Conservation (phyloP, 1,140 invertebrate species). For the Gryllus bimaculatus region DNA sequence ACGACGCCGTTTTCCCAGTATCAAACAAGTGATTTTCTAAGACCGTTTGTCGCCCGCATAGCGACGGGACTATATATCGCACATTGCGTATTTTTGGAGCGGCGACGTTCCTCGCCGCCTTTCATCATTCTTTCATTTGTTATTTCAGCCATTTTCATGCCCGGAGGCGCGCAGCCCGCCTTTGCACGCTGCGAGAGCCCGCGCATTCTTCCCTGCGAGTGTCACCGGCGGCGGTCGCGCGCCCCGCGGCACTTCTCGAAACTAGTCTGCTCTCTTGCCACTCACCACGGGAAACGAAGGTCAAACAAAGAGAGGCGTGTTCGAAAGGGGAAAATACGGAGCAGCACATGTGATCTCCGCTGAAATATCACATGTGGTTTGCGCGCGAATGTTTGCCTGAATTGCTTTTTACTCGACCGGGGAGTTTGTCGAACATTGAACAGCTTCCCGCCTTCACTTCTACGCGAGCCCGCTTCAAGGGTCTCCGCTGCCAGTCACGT, state of each 20-base stretch:
- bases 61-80: too few relatives aligned
- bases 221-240: too few relatives aligned
- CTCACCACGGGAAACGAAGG: background rate
- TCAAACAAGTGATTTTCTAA: too few relatives aligned
- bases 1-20: too few relatives aligned
- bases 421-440: background rate
- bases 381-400: background rate
- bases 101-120: too few relatives aligned
- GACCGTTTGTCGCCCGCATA: too few relatives aligned
- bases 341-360: background rate
- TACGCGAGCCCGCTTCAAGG: background rate
- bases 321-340: background rate
- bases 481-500: background rate
- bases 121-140: too few relatives aligned
- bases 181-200: too few relatives aligned
- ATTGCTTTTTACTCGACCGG: background rate
- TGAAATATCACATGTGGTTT: slow-evolving; percentile 5
- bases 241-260: background rate
- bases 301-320: background rate
- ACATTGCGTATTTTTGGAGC: too few relatives aligned
- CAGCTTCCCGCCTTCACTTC: background rate
- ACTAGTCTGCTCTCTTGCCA: background rate
- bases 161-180: too few relatives aligned
- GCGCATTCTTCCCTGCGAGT: too few relatives aligned
- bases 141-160: too few relatives aligned